Conservation (phyloP, 2,888 invertebrate genomes). For the Lymantria monacha region DNA sequence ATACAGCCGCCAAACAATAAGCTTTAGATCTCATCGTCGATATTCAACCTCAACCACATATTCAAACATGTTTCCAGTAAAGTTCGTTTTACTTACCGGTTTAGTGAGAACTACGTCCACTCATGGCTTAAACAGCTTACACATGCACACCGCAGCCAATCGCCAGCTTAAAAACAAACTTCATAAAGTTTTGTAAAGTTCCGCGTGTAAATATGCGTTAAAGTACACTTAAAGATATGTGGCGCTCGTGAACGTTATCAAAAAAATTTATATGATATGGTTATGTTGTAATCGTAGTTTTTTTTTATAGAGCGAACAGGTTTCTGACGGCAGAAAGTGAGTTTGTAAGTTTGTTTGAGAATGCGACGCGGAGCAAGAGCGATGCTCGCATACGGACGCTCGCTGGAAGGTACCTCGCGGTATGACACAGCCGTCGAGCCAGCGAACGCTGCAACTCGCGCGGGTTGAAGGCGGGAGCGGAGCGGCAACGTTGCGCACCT, state of each 20-base stretch:
- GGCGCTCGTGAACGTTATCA: constrained; percentile 35
- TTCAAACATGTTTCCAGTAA: constrained; percentile 57
- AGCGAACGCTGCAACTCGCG: constrained; percentile 32
- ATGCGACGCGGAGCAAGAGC: constrained; percentile 44
- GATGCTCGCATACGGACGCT: constrained; percentile 50
- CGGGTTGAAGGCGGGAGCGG: constrained; percentile 40
- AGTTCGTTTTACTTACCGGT: constrained; percentile 75
- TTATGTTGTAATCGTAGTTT: constrained; percentile 42
- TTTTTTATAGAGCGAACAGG: constrained; percentile 57
- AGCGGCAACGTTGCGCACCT: constrained; percentile 61
- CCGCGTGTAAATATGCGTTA: constrained; percentile 36
- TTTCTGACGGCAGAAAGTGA: constrained; percentile 63
- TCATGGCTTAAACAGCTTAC: constrained; percentile 62
- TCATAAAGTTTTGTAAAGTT: constrained; percentile 62
- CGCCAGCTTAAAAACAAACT: constrained; percentile 62
- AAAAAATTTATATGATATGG: constrained; percentile 40
- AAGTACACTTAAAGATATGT: constrained; percentile 39
- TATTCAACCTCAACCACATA: constrained; percentile 14
- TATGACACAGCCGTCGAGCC: constrained; percentile 40
- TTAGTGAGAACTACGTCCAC: constrained; percentile 68
- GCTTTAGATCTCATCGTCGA: constrained; percentile 11
- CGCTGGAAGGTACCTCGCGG: constrained; percentile 60
- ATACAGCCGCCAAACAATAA: constrained; percentile 9
- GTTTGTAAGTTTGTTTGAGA: constrained; percentile 64
- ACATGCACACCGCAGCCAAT: constrained; percentile 50